phyloP scores from a whole-genome alignment of 2,113 vertebrate genomes.

The Leucopsar rothschildi region DNA sequence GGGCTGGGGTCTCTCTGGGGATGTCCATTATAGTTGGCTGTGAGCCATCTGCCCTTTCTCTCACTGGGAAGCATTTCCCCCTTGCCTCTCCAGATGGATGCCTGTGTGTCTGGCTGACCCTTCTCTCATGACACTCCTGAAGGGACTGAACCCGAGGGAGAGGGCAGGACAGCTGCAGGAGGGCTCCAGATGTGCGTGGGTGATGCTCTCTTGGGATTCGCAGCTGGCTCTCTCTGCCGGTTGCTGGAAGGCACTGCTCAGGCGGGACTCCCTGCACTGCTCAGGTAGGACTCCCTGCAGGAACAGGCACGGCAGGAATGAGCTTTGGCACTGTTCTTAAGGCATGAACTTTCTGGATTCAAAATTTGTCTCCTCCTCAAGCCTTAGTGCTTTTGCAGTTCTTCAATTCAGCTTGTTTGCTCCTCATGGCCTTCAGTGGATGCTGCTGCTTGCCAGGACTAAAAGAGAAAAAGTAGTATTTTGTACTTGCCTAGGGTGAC shows the following conservation, averaged over 20 bases:
- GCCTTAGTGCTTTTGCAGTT: background rate
- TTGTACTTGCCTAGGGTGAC: background rate
- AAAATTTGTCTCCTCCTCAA: background rate
- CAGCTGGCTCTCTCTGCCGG: background rate
- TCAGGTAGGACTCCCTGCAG: background rate
- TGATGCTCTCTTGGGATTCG: background rate
- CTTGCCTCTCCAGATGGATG: background rate
- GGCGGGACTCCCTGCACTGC: background rate
- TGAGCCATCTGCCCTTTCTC: background rate
- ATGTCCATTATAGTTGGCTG: background rate
- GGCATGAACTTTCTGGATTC: background rate
- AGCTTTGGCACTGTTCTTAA: background rate
- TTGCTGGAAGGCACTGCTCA: background rate
- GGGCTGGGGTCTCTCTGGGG: background rate
- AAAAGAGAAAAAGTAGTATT: background rate
- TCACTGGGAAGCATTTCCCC: background rate
- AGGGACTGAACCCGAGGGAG: background rate
- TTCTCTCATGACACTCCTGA: background rate
- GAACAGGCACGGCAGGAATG: background rate
- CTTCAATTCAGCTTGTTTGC: background rate
- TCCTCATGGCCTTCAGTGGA: background rate
- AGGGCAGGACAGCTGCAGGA: background rate
- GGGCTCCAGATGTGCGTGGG: slow-evolving; percentile 47
- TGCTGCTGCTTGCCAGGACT: background rate
- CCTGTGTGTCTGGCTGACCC: background rate